These are phyloP conservation scores for Nyleta sp. DNA, from an alignment of 2,888 invertebrate genomes.

Conservation along the genomic window DNA sequence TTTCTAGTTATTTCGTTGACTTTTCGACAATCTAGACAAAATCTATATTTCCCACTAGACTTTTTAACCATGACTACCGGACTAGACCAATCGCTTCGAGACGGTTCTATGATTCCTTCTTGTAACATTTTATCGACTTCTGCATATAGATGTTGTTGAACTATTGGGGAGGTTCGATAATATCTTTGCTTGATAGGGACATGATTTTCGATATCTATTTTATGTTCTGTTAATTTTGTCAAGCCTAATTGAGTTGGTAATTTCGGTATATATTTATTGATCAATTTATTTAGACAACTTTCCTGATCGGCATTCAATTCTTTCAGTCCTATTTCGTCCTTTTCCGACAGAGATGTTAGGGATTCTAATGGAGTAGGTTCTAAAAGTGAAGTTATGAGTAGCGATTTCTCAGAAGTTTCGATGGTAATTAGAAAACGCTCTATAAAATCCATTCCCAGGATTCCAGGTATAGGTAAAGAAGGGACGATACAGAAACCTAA, in stretches of 20 bases:
- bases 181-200: constrained; percentile 19
- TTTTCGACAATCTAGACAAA: constrained; percentile 34
- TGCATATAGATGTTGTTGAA: constrained; percentile 19
- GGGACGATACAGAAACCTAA: not conserved
- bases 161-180: constrained; percentile 9
- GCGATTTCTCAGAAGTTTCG: too few species aligned
- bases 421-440: too few species aligned
- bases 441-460: too few species aligned
- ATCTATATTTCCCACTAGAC: constrained; percentile 46
- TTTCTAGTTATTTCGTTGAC: constrained; percentile 18
- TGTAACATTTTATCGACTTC: constrained; percentile 74
- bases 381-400: too few species aligned
- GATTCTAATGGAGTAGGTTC: too few species aligned
- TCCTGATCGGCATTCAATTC: not conserved
- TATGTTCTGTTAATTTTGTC: not conserved
- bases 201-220: not conserved
- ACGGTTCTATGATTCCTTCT: constrained; percentile 67
- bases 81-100: constrained; percentile 65
- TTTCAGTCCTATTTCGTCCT: not conserved
- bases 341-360: too few species aligned
- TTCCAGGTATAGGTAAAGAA: too few species aligned
- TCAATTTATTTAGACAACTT: not conserved
- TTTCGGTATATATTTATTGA: not conserved
- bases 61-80: constrained; percentile 71
- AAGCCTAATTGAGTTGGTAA: not conserved